Conservation (phyloP, 2,797 vertebrate genomes). For the Phataginus tetradactyla region DNA sequence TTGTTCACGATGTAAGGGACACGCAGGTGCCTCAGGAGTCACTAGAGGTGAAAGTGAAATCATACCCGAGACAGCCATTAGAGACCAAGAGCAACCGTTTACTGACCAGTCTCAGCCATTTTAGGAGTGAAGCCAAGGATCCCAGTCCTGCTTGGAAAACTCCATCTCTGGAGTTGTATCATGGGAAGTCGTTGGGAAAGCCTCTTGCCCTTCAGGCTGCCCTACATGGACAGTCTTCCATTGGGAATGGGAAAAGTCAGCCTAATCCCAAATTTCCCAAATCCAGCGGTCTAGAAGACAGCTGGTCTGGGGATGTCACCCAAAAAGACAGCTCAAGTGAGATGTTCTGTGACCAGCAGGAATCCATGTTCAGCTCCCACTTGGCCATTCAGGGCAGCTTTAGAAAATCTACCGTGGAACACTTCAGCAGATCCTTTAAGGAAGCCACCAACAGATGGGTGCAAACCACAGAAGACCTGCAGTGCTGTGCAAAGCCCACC, state of each 20-base stretch:
- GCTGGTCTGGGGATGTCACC: slow-evolving; percentile 84
- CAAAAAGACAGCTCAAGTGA: slow-evolving; percentile 93
- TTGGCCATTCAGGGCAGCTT: slow-evolving; percentile 89
- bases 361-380: slow-evolving; percentile 83
- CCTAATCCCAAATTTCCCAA: slow-evolving; percentile 84
- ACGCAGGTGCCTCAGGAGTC: slow-evolving; percentile 81
- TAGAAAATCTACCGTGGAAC: slow-evolving; percentile 93
- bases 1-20: slow-evolving; percentile 81
- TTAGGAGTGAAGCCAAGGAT: slow-evolving; percentile 82
- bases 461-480: slow-evolving; percentile 93
- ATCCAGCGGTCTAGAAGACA: slow-evolving; percentile 91
- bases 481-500: slow-evolving; percentile 90
- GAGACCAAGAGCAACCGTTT: slow-evolving; percentile 92
- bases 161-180: slow-evolving; percentile 82
- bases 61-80: slow-evolving; percentile 86
- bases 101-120: slow-evolving; percentile 81
- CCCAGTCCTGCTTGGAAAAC: slow-evolving; percentile 57
- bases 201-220: slow-evolving; percentile 91
- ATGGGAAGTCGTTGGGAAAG: slow-evolving; percentile 90
- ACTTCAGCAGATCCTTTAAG: slow-evolving; percentile 94
- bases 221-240: slow-evolving; percentile 92
- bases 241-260: slow-evolving; percentile 90
- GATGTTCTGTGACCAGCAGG: slow-evolving; percentile 87
- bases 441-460: slow-evolving; percentile 94
- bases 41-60: slow-evolving; percentile 89